These are phyloP conservation scores for Cossypha niveicapilla DNA, from an alignment of 2,797 vertebrate species.

Conservation along the genomic window DNA sequence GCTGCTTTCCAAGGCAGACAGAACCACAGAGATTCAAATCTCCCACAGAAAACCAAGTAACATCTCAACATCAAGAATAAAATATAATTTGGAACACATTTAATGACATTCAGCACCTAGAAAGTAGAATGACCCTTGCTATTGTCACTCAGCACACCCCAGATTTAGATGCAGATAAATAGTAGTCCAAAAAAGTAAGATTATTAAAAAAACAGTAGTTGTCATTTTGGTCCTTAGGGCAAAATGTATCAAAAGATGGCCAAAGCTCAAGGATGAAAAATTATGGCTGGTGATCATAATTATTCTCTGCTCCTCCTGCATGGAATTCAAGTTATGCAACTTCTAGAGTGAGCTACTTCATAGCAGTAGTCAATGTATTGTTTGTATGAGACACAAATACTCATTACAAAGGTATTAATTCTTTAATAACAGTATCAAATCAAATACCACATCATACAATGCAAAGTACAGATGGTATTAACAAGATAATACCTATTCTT, in stretches of 20 bases:
- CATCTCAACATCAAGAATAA: background rate
- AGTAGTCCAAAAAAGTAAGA: background rate
- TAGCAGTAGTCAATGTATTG: background rate
- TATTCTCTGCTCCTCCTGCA: background rate
- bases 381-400: background rate
- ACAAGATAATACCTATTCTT: background rate
- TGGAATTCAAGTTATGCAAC: background rate
- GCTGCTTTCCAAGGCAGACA: background rate
- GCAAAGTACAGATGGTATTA: background rate
- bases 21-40: rapidly evolving
- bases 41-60: rapidly evolving
- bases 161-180: background rate
- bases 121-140: background rate
- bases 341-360: background rate
- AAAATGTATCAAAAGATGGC: background rate
- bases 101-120: background rate
- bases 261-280: background rate
- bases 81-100: background rate
- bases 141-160: background rate
- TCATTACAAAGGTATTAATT: background rate
- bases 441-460: background rate
- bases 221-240: background rate
- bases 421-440: background rate
- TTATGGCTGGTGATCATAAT: background rate
- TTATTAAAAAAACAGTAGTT: background rate